Percentiles rank a stretch among this genome's conserved stretches.
phyloP scores from a whole-genome alignment of 1,140 invertebrate genomes.

The Pseudomyrmex dendroicus region DNA sequence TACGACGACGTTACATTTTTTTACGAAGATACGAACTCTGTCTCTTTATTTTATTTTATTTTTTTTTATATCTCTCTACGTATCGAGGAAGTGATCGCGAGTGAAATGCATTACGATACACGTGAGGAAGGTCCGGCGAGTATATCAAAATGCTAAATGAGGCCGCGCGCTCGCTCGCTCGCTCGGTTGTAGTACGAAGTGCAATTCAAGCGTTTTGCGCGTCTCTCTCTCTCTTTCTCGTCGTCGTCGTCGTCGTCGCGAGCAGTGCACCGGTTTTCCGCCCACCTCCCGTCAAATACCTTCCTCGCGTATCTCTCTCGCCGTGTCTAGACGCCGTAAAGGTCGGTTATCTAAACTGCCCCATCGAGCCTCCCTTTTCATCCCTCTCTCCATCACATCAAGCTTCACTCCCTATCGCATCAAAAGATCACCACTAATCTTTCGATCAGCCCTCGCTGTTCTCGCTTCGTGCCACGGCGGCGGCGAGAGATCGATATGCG shows the following conservation, averaged over 20 bases:
- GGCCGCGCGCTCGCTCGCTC: background rate
- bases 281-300: background rate
- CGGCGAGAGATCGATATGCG: conserved; percentile 2
- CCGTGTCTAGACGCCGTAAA: conserved; percentile 38
- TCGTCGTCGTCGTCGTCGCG: too few species aligned
- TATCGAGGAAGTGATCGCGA: background rate
- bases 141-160: conserved; percentile 47
- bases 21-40: too few species aligned
- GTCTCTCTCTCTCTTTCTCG: too few species aligned
- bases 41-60: too few species aligned
- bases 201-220: conserved; percentile 13
- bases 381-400: conserved; percentile 23
- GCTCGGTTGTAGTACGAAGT: conserved; percentile 16
- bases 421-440: conserved; percentile 41
- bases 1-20: too few species aligned
- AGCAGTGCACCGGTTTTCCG: background rate
- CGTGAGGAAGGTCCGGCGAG: background rate
- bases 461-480: background rate
- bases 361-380: conserved; percentile 19
- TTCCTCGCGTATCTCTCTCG: conserved; percentile 7
- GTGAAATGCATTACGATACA: conserved; percentile 20
- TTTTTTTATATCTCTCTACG: too few species aligned
- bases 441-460: conserved; percentile 11
- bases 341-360: conserved; percentile 37
- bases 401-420: conserved; percentile 15